Percentiles rank a stretch among this genome's conserved stretches.
Conservation (phyloP, 2,113 vertebrate species). For the Polyodon spathula region DNA sequence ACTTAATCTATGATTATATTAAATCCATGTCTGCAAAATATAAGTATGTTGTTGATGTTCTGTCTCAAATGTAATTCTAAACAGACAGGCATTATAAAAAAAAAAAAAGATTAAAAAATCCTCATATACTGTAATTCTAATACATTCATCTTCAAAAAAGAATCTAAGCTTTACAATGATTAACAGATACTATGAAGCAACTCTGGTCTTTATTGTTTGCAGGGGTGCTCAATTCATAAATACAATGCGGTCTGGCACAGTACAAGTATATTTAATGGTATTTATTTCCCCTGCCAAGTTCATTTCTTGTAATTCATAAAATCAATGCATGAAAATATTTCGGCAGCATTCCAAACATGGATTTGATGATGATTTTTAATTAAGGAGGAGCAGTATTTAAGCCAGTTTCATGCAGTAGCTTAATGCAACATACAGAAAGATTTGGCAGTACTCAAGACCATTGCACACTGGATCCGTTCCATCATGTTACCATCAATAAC, state of each 20-base stretch:
- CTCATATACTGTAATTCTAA: not conserved
- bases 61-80: not conserved
- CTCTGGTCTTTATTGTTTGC: not conserved
- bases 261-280: not conserved
- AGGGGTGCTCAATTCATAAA: not conserved
- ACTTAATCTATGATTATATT: conserved; percentile 8
- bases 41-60: not conserved
- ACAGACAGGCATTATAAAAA: not conserved
- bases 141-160: not conserved
- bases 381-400: not conserved
- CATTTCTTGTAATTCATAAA: not conserved
- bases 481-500: not conserved
- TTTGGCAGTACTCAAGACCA: too few relatives aligned
- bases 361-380: not conserved
- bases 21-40: too few relatives aligned
- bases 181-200: not conserved
- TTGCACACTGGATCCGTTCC: too few relatives aligned
- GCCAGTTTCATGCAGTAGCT: not conserved
- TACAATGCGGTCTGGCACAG: conserved; percentile 5
- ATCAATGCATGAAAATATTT: too few relatives aligned
- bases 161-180: not conserved
- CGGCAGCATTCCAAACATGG: not conserved
- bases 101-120: not conserved
- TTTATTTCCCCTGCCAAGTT: not conserved
- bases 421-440: too few relatives aligned